These are phyloP conservation scores for Ophioninae sp. DNA, from an alignment of 2,888 invertebrate genomes.

Conservation along the genomic window DNA sequence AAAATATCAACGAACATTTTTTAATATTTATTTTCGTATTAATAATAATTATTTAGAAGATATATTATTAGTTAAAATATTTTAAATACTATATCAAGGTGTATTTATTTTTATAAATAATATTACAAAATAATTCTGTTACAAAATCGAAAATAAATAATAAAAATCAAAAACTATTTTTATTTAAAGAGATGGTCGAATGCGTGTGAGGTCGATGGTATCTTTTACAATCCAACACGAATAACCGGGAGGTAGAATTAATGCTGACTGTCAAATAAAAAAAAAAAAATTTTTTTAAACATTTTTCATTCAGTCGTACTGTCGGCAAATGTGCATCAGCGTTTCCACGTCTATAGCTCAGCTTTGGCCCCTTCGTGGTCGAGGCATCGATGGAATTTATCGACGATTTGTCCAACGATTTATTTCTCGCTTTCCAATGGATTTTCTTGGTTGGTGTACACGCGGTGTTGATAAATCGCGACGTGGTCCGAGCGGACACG, in stretches of 20 bases:
- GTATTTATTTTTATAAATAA: too few species aligned
- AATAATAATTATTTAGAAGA: too few species aligned
- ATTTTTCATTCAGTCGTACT: neutral
- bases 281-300: neutral
- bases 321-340: neutral
- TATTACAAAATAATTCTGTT: too few species aligned
- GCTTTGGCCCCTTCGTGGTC: neutral
- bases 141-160: too few species aligned
- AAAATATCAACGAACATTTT: too few species aligned
- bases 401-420: slow-evolving; percentile 47
- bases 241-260: slow-evolving; percentile 3
- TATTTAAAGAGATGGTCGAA: slow-evolving; percentile 69
- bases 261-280: neutral
- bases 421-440: neutral
- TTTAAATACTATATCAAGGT: too few species aligned
- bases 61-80: too few species aligned
- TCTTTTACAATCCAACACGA: slow-evolving; percentile 28
- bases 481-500: neutral
- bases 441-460: slow-evolving; percentile 26
- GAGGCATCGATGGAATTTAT: slow-evolving; percentile 34
- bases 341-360: neutral
- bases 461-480: slow-evolving; percentile 37
- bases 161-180: too few species aligned
- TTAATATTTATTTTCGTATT: too few species aligned
- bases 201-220: slow-evolving; percentile 54